phyloP scores from a whole-genome alignment of 2,113 vertebrate genomes.

The Pterocles gutturalis region DNA sequence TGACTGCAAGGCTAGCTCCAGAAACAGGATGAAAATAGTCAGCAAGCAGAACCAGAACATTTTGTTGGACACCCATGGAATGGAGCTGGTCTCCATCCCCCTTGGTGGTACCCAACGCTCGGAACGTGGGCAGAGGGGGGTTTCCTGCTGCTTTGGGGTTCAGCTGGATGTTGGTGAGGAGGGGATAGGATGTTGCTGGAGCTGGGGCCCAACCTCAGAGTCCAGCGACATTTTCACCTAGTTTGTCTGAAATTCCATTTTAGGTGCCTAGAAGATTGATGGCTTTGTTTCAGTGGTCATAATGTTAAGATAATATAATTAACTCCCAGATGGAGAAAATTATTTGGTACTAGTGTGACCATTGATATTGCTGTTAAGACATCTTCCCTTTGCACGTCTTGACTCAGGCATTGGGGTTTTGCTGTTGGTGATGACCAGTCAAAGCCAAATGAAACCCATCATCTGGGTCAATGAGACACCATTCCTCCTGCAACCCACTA shows the following conservation, averaged over 20 bases:
- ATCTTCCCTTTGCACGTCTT: not conserved
- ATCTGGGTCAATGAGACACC: too few species aligned
- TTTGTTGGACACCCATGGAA: fast-evolving
- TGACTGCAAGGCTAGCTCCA: not conserved
- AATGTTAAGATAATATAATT: too few species aligned
- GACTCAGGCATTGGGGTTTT: not conserved
- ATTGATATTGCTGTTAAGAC: too few species aligned
- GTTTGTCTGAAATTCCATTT: not conserved
- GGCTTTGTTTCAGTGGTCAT: fast-evolving
- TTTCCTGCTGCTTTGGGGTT: not conserved
- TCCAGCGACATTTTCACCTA: not conserved
- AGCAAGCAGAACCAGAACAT: not conserved
- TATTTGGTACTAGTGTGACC: too few species aligned
- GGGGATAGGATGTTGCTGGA: not conserved
- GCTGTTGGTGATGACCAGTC: too few species aligned
- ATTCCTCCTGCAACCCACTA: not conserved
- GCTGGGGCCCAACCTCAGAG: fast-evolving
- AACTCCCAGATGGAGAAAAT: not conserved
- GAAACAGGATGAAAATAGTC: not conserved
- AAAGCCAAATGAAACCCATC: not conserved
- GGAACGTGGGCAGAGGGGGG: not conserved
- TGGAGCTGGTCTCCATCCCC: not conserved
- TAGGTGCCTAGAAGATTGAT: fast-evolving
- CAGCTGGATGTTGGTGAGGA: fast-evolving
- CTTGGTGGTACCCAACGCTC: not conserved